Conservation (phyloP, 2,113 vertebrate genomes). For the Hippolais icterina region DNA sequence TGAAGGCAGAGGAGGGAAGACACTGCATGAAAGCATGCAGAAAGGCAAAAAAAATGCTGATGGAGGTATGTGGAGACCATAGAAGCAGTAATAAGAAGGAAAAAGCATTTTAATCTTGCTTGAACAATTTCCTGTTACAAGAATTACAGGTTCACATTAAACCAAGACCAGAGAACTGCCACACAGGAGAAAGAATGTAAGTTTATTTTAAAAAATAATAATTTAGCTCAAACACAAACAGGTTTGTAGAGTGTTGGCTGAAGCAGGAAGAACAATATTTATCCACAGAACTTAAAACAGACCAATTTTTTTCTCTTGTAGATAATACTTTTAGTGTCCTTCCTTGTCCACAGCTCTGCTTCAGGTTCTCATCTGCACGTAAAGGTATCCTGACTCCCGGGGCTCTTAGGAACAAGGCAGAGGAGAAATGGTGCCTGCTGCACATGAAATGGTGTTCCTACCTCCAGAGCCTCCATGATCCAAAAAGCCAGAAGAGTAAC, state of each 20-base stretch:
- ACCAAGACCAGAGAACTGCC: background rate
- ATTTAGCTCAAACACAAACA: conserved; percentile 45
- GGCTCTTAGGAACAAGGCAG: background rate
- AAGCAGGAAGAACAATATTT: conserved; percentile 5
- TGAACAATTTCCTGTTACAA: background rate
- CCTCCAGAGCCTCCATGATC: background rate
- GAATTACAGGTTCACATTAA: background rate
- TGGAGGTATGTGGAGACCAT: background rate
- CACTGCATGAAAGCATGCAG: background rate
- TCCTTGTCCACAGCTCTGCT: background rate
- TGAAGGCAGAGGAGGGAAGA: background rate
- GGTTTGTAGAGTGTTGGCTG: background rate
- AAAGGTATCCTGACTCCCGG: background rate
- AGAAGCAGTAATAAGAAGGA: background rate
- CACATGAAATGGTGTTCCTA: background rate
- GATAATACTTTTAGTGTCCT: background rate
- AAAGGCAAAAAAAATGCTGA: background rate
- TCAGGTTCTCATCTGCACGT: background rate
- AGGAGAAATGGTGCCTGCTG: background rate
- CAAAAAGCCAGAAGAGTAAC: conserved; percentile 38
- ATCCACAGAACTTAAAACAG: background rate
- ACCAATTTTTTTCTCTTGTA: background rate
- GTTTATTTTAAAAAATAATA: conserved; percentile 67
- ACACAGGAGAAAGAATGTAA: background rate
- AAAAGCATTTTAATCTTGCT: background rate